A percentile compares a stretch with the other conserved stretches of the same genome.
Conservation (phyloP, 64 coral and sea anemone species). For the Porites lutea region DNA sequence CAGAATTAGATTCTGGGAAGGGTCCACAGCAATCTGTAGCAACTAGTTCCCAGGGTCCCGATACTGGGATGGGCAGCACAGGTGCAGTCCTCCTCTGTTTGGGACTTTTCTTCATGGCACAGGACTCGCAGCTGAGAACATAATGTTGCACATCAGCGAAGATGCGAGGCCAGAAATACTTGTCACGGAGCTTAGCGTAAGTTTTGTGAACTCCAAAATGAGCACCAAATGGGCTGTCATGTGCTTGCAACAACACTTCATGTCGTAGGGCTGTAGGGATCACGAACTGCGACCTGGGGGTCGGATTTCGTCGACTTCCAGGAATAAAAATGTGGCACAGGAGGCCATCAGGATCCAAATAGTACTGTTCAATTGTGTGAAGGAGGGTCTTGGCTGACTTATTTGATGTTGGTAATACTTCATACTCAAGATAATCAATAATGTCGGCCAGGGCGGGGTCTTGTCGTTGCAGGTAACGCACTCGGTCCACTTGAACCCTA, state of each 20-base stretch:
- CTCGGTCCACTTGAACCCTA: not conserved
- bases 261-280: conserved; percentile 16
- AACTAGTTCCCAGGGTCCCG: too few species aligned
- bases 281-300: conserved; percentile 16
- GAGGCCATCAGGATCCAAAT: conserved; percentile 24
- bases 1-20: not conserved
- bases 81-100: too few species aligned
- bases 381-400: conserved; percentile 16
- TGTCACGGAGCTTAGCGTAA: not conserved
- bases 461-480: conserved; percentile 17
- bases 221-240: conserved; percentile 20
- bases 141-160: not conserved
- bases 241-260: not conserved
- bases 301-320: not conserved
- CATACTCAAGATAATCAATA: conserved; percentile 45
- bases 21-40: not conserved
- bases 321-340: conserved; percentile 38
- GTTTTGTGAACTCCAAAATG: conserved; percentile 26
- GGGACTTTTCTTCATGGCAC: not conserved
- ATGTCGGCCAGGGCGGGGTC: conserved; percentile 12
- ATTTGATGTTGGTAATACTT: not conserved
- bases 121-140: not conserved
- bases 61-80: too few species aligned
- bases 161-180: not conserved
- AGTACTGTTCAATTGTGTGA: conserved; percentile 30